Evolutionary conservation across 2,888 invertebrate species (phyloP), one percentile per base, ranked within the genome.

Genomic region (Chymomyza caudatula): DNA sequence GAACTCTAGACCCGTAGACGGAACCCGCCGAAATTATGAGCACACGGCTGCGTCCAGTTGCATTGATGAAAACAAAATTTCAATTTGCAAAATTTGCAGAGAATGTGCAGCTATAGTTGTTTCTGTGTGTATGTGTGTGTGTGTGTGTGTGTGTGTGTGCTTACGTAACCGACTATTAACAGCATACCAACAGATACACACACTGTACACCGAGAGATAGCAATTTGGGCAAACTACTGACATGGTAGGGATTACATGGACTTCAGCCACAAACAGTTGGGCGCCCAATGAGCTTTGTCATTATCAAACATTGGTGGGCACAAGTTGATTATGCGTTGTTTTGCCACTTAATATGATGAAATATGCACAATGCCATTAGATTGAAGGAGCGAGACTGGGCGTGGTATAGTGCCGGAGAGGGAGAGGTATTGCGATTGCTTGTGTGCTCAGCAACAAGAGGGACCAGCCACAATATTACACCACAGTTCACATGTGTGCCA

Each of bases 321-420:
- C 74, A 57, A 70, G 84, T 80, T 83, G 81, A 85, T 85, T 83
- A 82, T 85, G 78, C 84, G 68, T 74, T 85, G 84, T 82, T 85
- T 80, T 76, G 78, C 74, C 86, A 82, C 84, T 82, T 85, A 83
- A 82, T 82, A 69, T 85, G 81, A 82, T 82, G 82, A 85, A 82
- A 82, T 85, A 82, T 82, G 84, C 81, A 83, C 74, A 78, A 84
- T 76, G 72, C 84, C 81, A 83, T 82, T 82, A 82, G 19, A 19
- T 15, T 47, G 47, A 6, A 6, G n/a, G 19, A 47, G 47, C 11
- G 19, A 3, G 37, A 60, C n/a, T n/a, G n/a, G n/a, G 60, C 20
- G 42, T 49, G 51, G n/a, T 11, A 44, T 6, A 3, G 44, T 11
- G 47, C 11, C 17, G 8, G 4, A 3, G 17, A 47, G 1, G 13